phyloP scores from a whole-genome alignment of 2,113 vertebrate species.

The Apistogramma diplotaenia region DNA sequence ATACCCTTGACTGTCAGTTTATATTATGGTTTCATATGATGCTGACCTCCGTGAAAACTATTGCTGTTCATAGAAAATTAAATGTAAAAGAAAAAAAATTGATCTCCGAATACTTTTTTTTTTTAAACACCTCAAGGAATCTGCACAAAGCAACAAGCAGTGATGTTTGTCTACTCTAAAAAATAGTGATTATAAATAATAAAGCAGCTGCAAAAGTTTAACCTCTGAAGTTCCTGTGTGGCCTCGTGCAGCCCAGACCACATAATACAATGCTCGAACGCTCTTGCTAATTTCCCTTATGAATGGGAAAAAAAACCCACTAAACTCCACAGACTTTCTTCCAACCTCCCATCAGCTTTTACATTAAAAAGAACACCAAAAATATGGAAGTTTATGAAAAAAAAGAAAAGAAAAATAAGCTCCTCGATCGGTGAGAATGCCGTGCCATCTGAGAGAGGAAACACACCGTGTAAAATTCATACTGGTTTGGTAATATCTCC shows the following conservation, averaged over 20 bases:
- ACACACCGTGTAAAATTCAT: constrained; percentile 56
- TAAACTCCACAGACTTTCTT: not conserved
- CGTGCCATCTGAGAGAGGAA: constrained; percentile 59
- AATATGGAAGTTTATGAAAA: constrained; percentile 31
- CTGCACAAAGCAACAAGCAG: not conserved
- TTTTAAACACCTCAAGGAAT: not conserved
- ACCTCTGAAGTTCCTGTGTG: constrained; percentile 18
- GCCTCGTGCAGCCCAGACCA: not conserved
- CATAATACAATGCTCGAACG: constrained; percentile 12
- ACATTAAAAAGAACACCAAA: constrained; percentile 51
- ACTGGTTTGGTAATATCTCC: constrained; percentile 49
- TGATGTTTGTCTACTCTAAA: not conserved
- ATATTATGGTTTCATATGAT: constrained; percentile 29
- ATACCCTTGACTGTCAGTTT: constrained; percentile 22
- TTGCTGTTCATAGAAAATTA: not conserved
- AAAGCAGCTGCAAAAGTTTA: constrained; percentile 20
- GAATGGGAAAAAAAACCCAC: constrained; percentile 30
- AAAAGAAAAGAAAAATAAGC: not conserved
- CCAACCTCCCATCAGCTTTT: not conserved
- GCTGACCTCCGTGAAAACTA: constrained; percentile 24
- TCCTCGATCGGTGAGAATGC: constrained; percentile 37
- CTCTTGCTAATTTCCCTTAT: constrained; percentile 49
- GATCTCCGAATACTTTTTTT: not conserved
- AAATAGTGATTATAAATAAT: constrained; percentile 16
- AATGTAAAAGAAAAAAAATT: not conserved